Evolutionary conservation across 1,140 invertebrate species (phyloP).

Genomic region (Campoletis sonorensis): DNA sequence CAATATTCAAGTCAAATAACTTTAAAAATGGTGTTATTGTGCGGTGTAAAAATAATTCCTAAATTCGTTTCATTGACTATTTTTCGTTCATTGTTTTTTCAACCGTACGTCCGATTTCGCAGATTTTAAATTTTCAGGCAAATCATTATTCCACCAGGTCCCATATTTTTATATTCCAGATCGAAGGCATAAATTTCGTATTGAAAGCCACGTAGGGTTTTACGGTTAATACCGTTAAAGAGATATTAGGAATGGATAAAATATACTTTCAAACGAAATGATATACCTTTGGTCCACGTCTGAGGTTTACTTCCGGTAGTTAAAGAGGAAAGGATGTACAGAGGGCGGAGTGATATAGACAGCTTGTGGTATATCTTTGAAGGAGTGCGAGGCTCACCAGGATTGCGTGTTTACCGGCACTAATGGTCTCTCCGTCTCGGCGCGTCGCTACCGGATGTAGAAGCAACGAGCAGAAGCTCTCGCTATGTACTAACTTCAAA

Average conservation of each 20-base stretch:
- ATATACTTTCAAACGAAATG: constrained; percentile 1
- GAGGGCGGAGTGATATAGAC: not conserved
- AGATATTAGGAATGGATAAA: not conserved
- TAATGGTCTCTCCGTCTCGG: constrained; percentile 45
- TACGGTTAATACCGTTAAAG: not conserved
- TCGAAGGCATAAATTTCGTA: no score
- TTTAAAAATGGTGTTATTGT: no score
- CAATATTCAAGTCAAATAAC: no score
- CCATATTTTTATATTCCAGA: no score
- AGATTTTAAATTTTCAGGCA: no score
- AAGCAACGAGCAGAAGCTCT: constrained; percentile 39
- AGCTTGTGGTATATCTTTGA: constrained; percentile 21
- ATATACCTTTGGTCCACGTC: constrained; percentile 16
- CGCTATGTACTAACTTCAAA: not conserved
- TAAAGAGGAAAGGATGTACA: not conserved
- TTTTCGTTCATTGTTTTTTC: no score
- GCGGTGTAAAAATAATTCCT: no score
- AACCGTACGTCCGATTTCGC: no score
- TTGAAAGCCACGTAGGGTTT: no score
- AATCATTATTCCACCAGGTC: no score
- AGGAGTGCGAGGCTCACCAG: constrained; percentile 34
- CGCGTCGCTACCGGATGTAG: constrained; percentile 46
- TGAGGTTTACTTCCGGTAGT: constrained; percentile 29
- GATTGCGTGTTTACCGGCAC: constrained; percentile 45
- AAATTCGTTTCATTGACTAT: no score